Evolutionary conservation across 2,113 vertebrate genomes (phyloP).

Genomic region (Leucoraja erinaceus): DNA sequence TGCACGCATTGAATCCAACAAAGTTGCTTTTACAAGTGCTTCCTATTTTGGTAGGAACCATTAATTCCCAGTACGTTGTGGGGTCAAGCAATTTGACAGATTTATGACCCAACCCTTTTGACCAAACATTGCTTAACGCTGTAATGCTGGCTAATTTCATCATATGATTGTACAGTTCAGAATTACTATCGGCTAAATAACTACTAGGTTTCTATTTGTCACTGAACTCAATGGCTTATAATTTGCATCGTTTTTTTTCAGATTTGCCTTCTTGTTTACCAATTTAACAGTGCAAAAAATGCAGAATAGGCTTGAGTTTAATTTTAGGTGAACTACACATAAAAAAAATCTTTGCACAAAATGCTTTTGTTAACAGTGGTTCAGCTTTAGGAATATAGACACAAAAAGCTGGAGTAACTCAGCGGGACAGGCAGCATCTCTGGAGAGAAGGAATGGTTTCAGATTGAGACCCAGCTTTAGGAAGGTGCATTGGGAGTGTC

Average conservation of each 20-base stretch:
- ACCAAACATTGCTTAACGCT: conserved; percentile 5
- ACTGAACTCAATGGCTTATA: neutral
- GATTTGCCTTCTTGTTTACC: neutral
- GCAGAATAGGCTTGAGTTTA: neutral
- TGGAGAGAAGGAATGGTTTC: too few relatives aligned
- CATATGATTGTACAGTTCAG: conserved; percentile 21
- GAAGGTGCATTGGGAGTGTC: conserved; percentile 17
- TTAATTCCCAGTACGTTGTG: neutral
- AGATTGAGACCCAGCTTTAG: neutral
- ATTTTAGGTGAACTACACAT: neutral
- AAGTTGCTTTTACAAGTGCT: neutral
- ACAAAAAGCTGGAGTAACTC: too few relatives aligned
- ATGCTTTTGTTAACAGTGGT: neutral
- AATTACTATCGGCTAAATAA: conserved; percentile 21
- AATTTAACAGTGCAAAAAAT: neutral
- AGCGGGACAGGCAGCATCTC: too few relatives aligned
- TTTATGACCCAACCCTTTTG: neutral
- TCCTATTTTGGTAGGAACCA: neutral
- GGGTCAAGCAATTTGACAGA: conserved; percentile 34
- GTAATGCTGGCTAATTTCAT: conserved; percentile 13
- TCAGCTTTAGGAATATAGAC: neutral
- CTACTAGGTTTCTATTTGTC: conserved; percentile 5
- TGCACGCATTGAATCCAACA: neutral
- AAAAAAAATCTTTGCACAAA: neutral
- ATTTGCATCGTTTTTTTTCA: conserved; percentile 4